A percentile compares a stretch with the other conserved stretches of the same genome.
Conservation (phyloP, 2,888 invertebrate genomes). For the Seladonia tumulorum region DNA sequence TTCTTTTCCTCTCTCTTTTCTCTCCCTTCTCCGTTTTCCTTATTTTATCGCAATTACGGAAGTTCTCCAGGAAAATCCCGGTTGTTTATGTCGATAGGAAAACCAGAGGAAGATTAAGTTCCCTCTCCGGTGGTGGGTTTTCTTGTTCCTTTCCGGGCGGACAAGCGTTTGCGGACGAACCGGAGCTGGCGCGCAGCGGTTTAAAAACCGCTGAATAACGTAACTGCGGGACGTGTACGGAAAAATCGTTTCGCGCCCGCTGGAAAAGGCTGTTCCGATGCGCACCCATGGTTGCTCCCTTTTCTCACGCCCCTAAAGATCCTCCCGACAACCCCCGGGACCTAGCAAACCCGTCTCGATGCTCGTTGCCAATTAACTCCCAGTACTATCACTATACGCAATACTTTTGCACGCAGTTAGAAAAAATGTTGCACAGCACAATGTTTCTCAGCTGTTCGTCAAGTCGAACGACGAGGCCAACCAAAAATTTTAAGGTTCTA, state of each 20-base stretch:
- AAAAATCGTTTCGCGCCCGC: background rate
- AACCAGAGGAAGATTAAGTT: constrained; percentile 28
- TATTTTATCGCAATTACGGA: constrained; percentile 26
- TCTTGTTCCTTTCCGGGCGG: background rate
- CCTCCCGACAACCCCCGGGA: background rate
- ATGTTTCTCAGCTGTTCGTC: too few species aligned
- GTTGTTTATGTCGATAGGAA: constrained; percentile 27
- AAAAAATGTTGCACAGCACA: too few species aligned
- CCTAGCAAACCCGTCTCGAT: background rate
- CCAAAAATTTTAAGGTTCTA: too few species aligned
- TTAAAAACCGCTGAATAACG: constrained; percentile 7
- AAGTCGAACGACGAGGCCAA: too few species aligned
- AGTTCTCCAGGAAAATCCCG: constrained; percentile 1
- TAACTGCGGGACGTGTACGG: background rate
- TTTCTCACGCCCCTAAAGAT: background rate
- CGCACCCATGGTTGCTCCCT: background rate
- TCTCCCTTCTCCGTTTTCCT: background rate
- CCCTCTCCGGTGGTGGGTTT: background rate
- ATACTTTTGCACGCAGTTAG: too few species aligned
- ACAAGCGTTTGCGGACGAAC: background rate
- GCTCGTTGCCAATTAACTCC: background rate
- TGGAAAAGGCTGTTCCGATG: background rate
- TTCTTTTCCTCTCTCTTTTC: too few species aligned
- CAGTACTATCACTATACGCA: too few species aligned
- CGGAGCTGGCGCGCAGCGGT: background rate